Percentiles rank a stretch among this genome's conserved stretches.
Evolutionary conservation across 2,888 invertebrate species (phyloP).

Genomic region (Homarus gammarus): DNA sequence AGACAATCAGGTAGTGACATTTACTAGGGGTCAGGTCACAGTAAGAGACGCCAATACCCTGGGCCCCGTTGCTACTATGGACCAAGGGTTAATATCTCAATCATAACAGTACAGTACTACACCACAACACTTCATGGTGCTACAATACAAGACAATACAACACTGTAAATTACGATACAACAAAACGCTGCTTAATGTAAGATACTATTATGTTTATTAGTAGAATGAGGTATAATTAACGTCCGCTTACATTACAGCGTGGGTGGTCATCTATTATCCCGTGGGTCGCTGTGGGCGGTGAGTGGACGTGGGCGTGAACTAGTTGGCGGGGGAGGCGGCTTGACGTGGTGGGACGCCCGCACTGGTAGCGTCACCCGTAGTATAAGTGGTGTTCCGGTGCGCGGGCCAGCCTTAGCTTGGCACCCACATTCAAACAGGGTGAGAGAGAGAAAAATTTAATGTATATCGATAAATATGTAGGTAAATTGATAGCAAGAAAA

Average conservation of each 20-base stretch:
- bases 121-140: neutral
- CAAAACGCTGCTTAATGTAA: neutral
- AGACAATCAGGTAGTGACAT: conserved; percentile 56
- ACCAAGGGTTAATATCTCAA: conserved; percentile 48
- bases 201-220: neutral
- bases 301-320: conserved; percentile 60
- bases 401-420: conserved; percentile 59
- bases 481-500: too few relatives aligned
- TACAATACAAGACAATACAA: neutral
- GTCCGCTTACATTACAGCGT: neutral
- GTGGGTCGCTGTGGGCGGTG: conserved; percentile 57
- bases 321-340: conserved; percentile 41
- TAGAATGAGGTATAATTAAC: neutral
- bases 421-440: conserved; percentile 54
- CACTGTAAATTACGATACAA: neutral
- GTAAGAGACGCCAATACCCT: conserved; percentile 43
- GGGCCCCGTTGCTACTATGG: neutral
- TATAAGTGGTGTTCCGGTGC: conserved; percentile 50
- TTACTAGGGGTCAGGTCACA: conserved; percentile 44
- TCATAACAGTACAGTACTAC: neutral
- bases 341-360: conserved; percentile 67
- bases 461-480: too few relatives aligned
- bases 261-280: conserved; percentile 36
- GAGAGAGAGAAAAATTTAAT: too few relatives aligned
- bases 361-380: conserved; percentile 35